Base-by-base conservation (phyloP, 2,797 vertebrate species). In the Silurus aristotelis region DNA sequence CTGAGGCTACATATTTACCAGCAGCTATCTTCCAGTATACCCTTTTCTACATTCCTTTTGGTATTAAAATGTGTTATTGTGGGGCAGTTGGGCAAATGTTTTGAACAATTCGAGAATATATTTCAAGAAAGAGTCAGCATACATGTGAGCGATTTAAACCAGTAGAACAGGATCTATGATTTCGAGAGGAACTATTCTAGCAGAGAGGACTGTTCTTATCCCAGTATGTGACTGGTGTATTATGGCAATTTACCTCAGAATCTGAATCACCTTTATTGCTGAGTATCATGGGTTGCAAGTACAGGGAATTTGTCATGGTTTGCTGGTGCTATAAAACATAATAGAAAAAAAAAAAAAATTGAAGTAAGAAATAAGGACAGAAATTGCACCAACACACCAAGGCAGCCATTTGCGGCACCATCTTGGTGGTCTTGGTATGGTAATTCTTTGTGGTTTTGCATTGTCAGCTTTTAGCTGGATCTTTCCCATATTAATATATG, bases 91-190 rank as follows among this genome's bases (percentile, higher is more conserved):
- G 38, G 19, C 10, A 61, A 78, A 78, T 38, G 12, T 48, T 80
- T 20, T 48, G 48, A 64, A 80, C 38, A 3, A 8, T 63, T 46
- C 38, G 1, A 63, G 48, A 63, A n/a, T 25, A 79, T n/a, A 46
- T 17, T 20, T 76, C 25, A 31, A 31, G 52, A 27, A 31, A 77
- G 58, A 12, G 13, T 80, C 6, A 79, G 20, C 64, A 66, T 64
- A 48, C 61, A 13, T 79, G 38, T 61, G n/a, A 60, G 3, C 10
- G 22, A 80, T 64, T 80, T 79, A 20, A 63, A 20, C 20, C 12
- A n/a, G 13, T 79, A 63, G 77, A 79, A 63, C 38, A 79, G 31
- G 31, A 43, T 78, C 17, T 77, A 76, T 58, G 25, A 76, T 31
- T 56, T 77, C 56, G 38, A 22, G 75, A 60, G 17, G 55, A 77